Evolutionary conservation across 2,113 vertebrate genomes (phyloP).

Genomic region (Ancistrus triradiatus): DNA sequence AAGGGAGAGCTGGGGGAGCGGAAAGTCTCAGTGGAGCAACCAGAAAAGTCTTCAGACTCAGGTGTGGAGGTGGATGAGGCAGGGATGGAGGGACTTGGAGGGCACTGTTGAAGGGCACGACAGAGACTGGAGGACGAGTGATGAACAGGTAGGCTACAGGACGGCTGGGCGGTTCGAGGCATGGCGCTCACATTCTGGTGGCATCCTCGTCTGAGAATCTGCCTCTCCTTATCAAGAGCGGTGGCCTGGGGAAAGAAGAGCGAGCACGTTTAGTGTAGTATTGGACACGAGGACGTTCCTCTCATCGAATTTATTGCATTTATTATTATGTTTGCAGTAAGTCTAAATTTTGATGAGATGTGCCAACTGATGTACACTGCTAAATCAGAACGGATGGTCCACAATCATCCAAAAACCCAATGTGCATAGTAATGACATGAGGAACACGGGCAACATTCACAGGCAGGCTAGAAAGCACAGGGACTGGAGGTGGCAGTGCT

Average conservation of each 20-base stretch:
- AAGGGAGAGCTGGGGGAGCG: slow-evolving; percentile 58
- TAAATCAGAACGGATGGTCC: no score
- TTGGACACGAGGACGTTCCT: neutral
- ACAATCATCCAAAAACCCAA: no score
- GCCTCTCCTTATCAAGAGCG: slow-evolving; percentile 99
- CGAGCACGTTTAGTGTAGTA: no score
- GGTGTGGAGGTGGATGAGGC: slow-evolving; percentile 10
- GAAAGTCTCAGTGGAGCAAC: slow-evolving; percentile 57
- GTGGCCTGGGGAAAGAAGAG: slow-evolving; percentile 26
- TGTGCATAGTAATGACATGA: no score
- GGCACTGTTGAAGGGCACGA: neutral
- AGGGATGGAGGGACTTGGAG: slow-evolving; percentile 9
- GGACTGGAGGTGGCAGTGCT: no score
- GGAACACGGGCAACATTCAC: no score
- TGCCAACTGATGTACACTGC: no score
- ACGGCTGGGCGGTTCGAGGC: slow-evolving; percentile 48
- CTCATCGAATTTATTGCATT: neutral
- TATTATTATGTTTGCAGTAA: neutral
- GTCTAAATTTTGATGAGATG: no score
- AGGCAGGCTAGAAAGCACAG: no score
- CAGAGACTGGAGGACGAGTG: slow-evolving; percentile 18
- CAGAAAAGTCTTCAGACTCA: slow-evolving; percentile 65
- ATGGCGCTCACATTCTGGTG: slow-evolving; percentile 85
- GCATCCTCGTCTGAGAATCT: slow-evolving; percentile 95
- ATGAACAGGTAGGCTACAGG: slow-evolving; percentile 43